These are phyloP conservation scores for Ciconia maguari DNA, from an alignment of 2,113 vertebrate genomes.

Conservation along the genomic window DNA sequence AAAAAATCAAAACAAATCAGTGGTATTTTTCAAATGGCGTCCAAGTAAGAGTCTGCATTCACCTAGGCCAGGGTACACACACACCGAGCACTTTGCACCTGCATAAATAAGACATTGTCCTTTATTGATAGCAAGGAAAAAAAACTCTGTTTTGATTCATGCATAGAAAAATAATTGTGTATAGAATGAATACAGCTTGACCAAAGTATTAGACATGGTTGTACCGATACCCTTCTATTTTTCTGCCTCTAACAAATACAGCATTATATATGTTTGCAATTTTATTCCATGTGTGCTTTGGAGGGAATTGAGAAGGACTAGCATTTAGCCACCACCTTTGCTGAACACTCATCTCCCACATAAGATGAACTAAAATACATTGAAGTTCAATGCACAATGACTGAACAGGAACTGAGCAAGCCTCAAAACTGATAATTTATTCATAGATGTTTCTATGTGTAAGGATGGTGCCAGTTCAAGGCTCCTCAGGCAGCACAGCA, in stretches of 20 bases:
- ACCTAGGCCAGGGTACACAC: slow-evolving; percentile 7
- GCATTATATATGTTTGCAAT: not conserved
- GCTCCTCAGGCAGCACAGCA: not conserved
- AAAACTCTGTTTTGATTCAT: slow-evolving; percentile 3
- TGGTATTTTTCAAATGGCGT: slow-evolving; percentile 50
- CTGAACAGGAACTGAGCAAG: not conserved
- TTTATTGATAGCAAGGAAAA: slow-evolving; percentile 16
- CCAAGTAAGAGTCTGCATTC: slow-evolving; percentile 28
- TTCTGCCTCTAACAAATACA: slow-evolving; percentile 3
- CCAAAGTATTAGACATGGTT: slow-evolving; percentile 5
- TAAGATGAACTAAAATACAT: not conserved
- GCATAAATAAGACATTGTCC: slow-evolving; percentile 42
- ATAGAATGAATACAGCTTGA: slow-evolving; percentile 29
- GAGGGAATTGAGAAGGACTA: not conserved
- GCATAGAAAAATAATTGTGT: slow-evolving; percentile 41
- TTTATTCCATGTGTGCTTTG: not conserved
- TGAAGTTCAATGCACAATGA: not conserved
- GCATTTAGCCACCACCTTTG: not conserved
- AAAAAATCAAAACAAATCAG: slow-evolving; percentile 54
- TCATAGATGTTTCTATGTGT: not conserved
- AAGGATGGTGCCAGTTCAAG: not conserved
- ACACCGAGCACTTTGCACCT: not conserved
- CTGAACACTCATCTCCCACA: not conserved
- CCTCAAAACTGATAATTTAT: not conserved
- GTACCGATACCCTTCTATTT: not conserved